phyloP scores from a whole-genome alignment of 1,140 invertebrate species.

The Xylocopa sonorina region DNA sequence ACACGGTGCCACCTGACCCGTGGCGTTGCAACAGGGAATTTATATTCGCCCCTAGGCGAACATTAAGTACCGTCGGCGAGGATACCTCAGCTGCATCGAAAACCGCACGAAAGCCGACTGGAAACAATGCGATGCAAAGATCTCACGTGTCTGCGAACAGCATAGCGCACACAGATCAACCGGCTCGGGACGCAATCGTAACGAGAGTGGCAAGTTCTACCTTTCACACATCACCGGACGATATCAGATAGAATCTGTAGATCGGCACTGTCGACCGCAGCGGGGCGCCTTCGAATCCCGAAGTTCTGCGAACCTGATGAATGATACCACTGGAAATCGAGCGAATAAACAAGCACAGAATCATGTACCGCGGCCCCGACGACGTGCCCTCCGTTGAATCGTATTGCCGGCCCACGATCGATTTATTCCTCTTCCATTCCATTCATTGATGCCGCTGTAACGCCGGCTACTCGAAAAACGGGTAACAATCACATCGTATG shows the following conservation, averaged over 20 bases:
- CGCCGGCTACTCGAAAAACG: background rate
- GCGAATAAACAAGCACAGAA: conserved; percentile 36
- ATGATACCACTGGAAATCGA: conserved; percentile 35
- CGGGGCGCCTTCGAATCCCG: conserved; percentile 26
- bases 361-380: conserved; percentile 18
- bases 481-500: background rate
- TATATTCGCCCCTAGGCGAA: background rate
- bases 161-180: background rate
- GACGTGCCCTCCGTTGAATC: conserved; percentile 11
- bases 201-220: conserved; percentile 20
- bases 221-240: conserved; percentile 20
- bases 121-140: conserved; percentile 20
- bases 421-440: conserved; percentile 1
- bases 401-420: background rate
- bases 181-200: conserved; percentile 1
- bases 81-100: conserved; percentile 13
- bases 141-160: background rate
- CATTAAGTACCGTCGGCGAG: conserved; percentile 3
- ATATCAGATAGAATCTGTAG: conserved; percentile 32
- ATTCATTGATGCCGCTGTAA: background rate
- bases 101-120: background rate
- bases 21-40: background rate
- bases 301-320: conserved; percentile 43
- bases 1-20: background rate
- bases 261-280: conserved; percentile 32